Base-by-base conservation (phyloP, 2,888 invertebrate species). In the Drosophila paranaensis region DNA sequence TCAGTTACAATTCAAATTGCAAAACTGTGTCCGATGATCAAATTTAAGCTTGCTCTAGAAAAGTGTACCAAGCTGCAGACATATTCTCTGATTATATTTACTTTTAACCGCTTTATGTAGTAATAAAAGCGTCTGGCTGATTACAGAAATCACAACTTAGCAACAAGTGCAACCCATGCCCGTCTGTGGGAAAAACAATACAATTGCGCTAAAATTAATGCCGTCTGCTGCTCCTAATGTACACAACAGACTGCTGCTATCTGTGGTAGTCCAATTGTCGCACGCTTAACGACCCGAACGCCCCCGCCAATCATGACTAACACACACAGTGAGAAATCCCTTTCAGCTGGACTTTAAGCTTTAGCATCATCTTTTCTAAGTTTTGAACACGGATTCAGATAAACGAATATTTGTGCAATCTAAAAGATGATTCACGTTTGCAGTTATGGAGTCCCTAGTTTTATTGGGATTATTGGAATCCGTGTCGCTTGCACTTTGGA, bases 51-150 rank as follows among this genome's bases (percentile, higher is more conserved):
- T 64, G 48, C n/a, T n/a, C n/a, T n/a, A n/a, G n/a, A n/a, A n/a
- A n/a, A n/a, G n/a, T n/a, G n/a, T n/a, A n/a, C n/a, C n/a, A 50
- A 50, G 50, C 46, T 60, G 39, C 69, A 80, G 77, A 77, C 81
- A 69, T 10, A 14, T 51, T 68, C 66, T 57, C 33, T 62, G 79
- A 77, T 82, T 79, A 81, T 57, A 64, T 65, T 73, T 69, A 27
- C 35, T 37, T 46, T 76, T 58, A 60, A 69, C 60, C 61, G 61
- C 35, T 68, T 54, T 62, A 65, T 72, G 60, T n/a, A 60, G 63
- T 61, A 70, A 77, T 81, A 48, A 79, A 81, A 77, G 45, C 53
- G 82, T 81, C 81, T 81, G 66, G 79, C 81, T 79, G 82, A 81
- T 81, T 81, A 77, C 69, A 66, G 72, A 48, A 63, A 48, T 64